phyloP scores from a whole-genome alignment of 2,888 invertebrate species.

The Terebella lapidaria region DNA sequence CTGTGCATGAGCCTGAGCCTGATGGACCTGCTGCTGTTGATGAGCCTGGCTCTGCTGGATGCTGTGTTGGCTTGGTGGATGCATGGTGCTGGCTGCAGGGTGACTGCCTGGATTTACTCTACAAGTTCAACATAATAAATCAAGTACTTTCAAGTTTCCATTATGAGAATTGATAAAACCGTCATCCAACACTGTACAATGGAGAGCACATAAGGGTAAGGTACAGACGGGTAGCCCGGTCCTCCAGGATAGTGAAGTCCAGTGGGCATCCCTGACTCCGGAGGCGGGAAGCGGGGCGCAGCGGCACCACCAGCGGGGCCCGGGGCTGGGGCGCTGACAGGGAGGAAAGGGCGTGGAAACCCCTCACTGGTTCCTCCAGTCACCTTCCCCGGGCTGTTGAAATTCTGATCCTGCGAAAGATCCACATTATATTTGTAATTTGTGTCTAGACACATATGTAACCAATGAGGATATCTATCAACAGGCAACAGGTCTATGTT shows the following conservation, averaged over 20 bases:
- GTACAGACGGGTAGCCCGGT: not conserved
- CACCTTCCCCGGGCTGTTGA: not conserved
- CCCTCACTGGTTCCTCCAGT: not conserved
- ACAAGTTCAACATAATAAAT: not conserved
- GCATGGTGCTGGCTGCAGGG: not conserved
- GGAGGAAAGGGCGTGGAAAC: not conserved
- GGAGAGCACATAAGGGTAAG: not conserved
- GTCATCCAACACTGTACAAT: too few relatives aligned
- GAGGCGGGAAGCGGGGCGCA: not conserved
- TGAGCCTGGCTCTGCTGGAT: constrained; percentile 6
- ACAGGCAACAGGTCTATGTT: too few relatives aligned
- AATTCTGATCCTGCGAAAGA: not conserved
- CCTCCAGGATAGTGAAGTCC: not conserved
- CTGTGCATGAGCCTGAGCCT: constrained; percentile 19
- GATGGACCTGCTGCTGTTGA: constrained; percentile 14
- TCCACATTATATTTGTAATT: too few relatives aligned
- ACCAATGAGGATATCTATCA: too few relatives aligned
- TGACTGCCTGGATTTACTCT: not conserved
- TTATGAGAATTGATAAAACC: too few relatives aligned
- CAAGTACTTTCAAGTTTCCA: not conserved
- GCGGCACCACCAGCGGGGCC: not conserved
- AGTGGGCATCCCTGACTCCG: not conserved
- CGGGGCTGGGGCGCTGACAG: not conserved
- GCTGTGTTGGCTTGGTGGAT: not conserved
- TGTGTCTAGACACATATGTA: too few relatives aligned